Base-by-base conservation (phyloP, 2,888 invertebrate species). In the Diadromus collaris region DNA sequence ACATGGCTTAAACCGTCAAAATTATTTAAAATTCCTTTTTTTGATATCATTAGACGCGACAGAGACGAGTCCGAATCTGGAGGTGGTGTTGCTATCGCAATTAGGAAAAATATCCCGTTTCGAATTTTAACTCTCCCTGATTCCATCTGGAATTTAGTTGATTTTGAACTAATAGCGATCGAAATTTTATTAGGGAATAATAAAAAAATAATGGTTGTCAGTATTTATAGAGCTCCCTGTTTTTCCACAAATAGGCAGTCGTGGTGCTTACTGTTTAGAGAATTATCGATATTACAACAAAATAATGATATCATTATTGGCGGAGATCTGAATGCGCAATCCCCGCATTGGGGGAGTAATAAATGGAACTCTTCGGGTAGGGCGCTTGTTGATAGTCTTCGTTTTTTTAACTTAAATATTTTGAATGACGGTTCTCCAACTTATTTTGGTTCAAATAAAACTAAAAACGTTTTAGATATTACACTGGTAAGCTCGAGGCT, bases 81-180 rank as follows among this genome's bases (percentile, higher is more conserved):
- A 10, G 41, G 69, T 13, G 60, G 70, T 7, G 70, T 70, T 1
- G 58, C 60, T 41, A 21, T 3, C 54, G 64, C 3, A n/a, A 32
- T 10, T 61, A 46, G 6, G n/a, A n/a, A n/a, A n/a, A n/a, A n/a
- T n/a, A n/a, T n/a, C n/a, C n/a, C n/a, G n/a, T n/a, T n/a, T n/a
- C 29, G 60, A 32, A 19, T 19, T 9, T n/a, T 58, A 13, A 1
- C 2, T 9, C 58, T 69, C 6, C 4, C 19, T 16, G 24, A 38
- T 16, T 16, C 1, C 4, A 2, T 19, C 6, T 46, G 46, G 46
- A 46, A 46, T 46, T 3, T 19, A n/a, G 7, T 19, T 2, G 60
- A 60, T 21, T 10, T 63, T 13, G 63, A 63, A 44, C 24, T 27
- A n/a, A 44, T 63, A 16, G 63, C 24, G 13, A 44, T 63, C 0